Percentiles rank a stretch among this genome's conserved stretches.
These are phyloP conservation scores for Silvanus unidentatus DNA, from an alignment of 2,888 invertebrate genomes.

Conservation along the genomic window DNA sequence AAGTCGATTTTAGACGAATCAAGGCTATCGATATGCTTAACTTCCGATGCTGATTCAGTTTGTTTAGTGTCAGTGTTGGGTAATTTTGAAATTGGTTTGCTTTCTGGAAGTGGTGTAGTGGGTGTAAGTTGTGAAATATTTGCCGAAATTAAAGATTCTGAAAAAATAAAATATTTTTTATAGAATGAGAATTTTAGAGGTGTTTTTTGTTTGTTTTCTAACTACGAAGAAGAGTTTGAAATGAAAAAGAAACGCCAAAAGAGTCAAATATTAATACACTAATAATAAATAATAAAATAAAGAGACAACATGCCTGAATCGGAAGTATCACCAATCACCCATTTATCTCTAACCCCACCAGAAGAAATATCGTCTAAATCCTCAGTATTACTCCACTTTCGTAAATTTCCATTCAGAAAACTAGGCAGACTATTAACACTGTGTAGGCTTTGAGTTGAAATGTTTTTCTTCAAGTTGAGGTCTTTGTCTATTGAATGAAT, in stretches of 20 bases:
- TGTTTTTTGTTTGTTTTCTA: no score
- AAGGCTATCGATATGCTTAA: neutral
- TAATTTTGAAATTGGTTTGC: neutral
- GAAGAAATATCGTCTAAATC: slow-evolving; percentile 35
- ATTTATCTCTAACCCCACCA: slow-evolving; percentile 26
- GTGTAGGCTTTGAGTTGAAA: slow-evolving; percentile 31
- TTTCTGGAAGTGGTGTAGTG: slow-evolving; percentile 10
- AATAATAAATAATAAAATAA: neutral
- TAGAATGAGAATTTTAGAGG: no score
- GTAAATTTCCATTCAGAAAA: slow-evolving; percentile 30
- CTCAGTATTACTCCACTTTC: slow-evolving; percentile 40
- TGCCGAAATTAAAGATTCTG: slow-evolving; percentile 29
- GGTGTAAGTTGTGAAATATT: slow-evolving; percentile 25
- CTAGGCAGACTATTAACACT: slow-evolving; percentile 34
- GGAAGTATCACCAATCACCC: slow-evolving; percentile 40
- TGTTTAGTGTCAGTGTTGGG: neutral
- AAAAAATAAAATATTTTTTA: slow-evolving; percentile 19
- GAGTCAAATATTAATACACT: no score
- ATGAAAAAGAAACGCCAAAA: no score
- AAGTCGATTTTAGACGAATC: neutral
- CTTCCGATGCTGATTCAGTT: neutral
- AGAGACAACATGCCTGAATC: slow-evolving; percentile 42
- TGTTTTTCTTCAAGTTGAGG: slow-evolving; percentile 17
- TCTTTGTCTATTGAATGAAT: slow-evolving; percentile 21
- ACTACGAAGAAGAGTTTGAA: no score